Base-by-base conservation (phyloP, 2,888 invertebrate species). In the Cheiracanthium punctorium region DNA sequence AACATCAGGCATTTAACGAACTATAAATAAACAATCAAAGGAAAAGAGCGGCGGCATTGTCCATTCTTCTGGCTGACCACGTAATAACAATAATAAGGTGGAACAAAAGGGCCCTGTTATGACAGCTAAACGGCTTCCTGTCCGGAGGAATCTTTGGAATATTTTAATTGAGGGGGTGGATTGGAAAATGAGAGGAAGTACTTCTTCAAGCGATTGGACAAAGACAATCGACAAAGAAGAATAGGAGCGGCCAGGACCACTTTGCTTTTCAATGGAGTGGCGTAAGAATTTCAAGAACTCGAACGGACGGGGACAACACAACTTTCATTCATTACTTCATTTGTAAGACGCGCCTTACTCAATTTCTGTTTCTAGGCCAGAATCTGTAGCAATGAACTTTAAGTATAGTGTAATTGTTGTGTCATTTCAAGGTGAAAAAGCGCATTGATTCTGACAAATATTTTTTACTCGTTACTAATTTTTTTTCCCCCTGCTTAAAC, bases 21-120 rank as follows among this genome's bases (percentile, higher is more conserved):
- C 84, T 80, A 85, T 79, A 85, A 85, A 85, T 69, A 85, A 85
- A 85, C 84, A 84, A 84, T 79, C 73, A 79, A 37, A 82, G 58
- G 64, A 76, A 64, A 52, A 70, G 33, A 64, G 30, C 28, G 67
- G 70, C 76, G 72, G 77, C 76, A 85, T 79, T 85, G 84, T 85
- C 84, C 84, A 85, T 85, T 85, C 84, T 84, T 79, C 43, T 73
- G 20, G 52, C 52, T 29, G 70, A 70, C 82, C 82, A 64, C 32
- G 20, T 72, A 75, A 75, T 82, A 71, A 84, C 82, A 37, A 67
- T 77, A 79, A 79, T 73, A 58, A 69, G 84, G 58, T 32, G 41
- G 79, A 85, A 77, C 77, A 77, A 82, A 82, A 77, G 82, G 72
- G 32, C 14, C 48, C 79, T 32, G 84, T 85, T 85, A 85, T 79